Evolutionary conservation across 2,888 invertebrate genomes (phyloP).

Genomic region (Drosophila affinis): DNA sequence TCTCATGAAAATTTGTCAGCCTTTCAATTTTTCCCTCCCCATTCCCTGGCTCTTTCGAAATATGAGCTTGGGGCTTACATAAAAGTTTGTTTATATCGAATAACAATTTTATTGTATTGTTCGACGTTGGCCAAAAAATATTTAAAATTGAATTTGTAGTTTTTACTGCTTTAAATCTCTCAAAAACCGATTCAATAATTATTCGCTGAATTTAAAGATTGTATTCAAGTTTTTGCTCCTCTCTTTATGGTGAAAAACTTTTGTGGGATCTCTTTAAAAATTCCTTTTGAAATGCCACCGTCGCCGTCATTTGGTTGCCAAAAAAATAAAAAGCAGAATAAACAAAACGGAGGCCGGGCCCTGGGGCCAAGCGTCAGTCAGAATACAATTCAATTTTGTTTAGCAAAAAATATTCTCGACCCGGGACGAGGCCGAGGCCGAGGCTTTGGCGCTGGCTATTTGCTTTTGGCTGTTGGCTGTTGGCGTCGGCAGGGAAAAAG

Average conservation of each 20-base stretch:
- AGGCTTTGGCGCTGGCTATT: conserved; percentile 27
- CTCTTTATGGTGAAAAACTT: neutral
- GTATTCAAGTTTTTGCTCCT: neutral
- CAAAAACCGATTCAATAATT: neutral
- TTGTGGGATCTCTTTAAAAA: conserved; percentile 17
- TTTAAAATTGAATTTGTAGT: conserved; percentile 54
- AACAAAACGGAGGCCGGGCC: conserved; percentile 42
- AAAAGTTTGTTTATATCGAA: conserved; percentile 72
- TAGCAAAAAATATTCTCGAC: conserved; percentile 46
- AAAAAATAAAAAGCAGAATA: conserved; percentile 25
- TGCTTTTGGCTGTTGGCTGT: conserved; percentile 11
- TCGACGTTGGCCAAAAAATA: conserved; percentile 49
- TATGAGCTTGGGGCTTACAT: conserved; percentile 15
- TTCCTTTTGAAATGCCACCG: conserved; percentile 29
- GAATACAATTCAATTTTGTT: conserved; percentile 77
- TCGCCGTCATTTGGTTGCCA: conserved; percentile 46
- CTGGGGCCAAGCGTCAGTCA: conserved; percentile 51
- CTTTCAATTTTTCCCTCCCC: conserved; percentile 55
- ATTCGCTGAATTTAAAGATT: neutral
- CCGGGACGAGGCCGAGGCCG: neutral
- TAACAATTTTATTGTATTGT: conserved; percentile 70
- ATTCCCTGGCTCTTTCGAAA: conserved; percentile 17
- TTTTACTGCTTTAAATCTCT: conserved; percentile 6
- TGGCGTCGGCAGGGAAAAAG: conserved; percentile 44
- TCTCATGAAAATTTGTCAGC: conserved; percentile 67